Conservation (phyloP, 1,140 invertebrate genomes). For the Zaprionus ornatus region DNA sequence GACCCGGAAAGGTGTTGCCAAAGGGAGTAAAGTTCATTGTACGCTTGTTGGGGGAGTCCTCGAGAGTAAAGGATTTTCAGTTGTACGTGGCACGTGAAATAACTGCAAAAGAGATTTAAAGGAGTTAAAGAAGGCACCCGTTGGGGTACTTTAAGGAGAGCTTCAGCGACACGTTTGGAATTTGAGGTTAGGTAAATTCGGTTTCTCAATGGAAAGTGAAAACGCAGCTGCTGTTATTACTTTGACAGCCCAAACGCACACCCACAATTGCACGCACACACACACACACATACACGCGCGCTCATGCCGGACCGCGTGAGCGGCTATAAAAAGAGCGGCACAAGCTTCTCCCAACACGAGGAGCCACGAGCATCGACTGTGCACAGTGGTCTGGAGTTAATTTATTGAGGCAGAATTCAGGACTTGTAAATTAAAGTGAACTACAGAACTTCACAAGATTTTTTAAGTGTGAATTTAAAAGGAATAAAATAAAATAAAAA, state of each 20-base stretch:
- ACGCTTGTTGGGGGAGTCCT: conserved; percentile 29
- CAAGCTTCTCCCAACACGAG: conserved; percentile 61
- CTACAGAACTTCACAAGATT: too few relatives aligned
- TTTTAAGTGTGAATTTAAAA: too few relatives aligned
- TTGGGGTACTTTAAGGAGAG: neutral
- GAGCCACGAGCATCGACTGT: conserved; percentile 38
- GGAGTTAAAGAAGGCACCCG: neutral
- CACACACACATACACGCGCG: conserved; percentile 11
- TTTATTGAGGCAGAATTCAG: neutral
- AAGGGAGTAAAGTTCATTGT: conserved; percentile 90
- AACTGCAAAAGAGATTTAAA: conserved; percentile 35
- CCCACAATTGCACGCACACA: conserved; percentile 20
- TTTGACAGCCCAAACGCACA: conserved; percentile 59
- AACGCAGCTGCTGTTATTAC: conserved; percentile 61
- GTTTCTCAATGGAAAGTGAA: conserved; percentile 69
- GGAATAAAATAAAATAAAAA: too few relatives aligned
- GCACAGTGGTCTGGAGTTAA: conserved; percentile 8
- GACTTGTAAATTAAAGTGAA: too few relatives aligned
- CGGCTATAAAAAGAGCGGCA: conserved; percentile 64
- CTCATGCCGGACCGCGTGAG: conserved; percentile 39
- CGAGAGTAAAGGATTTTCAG: conserved; percentile 1
- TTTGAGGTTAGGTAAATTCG: conserved; percentile 38
- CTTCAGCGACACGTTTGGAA: neutral
- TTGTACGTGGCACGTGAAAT: conserved; percentile 36
- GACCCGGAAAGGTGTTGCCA: conserved; percentile 87